Percentiles rank a stretch among this genome's conserved stretches.
These are phyloP conservation scores for Drosophila kanekoi DNA, from an alignment of 2,888 invertebrate species.

Conservation along the genomic window DNA sequence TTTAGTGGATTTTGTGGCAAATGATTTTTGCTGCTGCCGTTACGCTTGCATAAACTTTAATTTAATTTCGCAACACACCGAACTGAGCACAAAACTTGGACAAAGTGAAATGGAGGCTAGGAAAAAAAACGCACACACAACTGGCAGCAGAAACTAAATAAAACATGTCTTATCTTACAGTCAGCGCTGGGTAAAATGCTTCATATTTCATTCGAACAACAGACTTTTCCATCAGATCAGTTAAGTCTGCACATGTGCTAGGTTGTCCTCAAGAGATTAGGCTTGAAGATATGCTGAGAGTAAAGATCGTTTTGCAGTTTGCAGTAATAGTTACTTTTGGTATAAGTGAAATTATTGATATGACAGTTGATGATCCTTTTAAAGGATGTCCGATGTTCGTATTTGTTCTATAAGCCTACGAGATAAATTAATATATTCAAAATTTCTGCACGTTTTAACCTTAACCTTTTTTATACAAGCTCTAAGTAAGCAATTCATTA, in stretches of 20 bases:
- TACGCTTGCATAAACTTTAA: slow-evolving; percentile 81
- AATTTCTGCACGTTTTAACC: too few relatives aligned
- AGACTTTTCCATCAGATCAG: slow-evolving; percentile 15
- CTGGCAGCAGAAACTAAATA: not conserved
- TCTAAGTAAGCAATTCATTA: too few relatives aligned
- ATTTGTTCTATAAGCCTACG: too few relatives aligned
- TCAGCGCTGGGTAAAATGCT: slow-evolving; percentile 5
- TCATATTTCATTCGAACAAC: slow-evolving; percentile 4
- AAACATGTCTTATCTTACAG: slow-evolving; percentile 17
- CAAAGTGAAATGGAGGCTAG: slow-evolving; percentile 1
- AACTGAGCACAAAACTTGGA: slow-evolving; percentile 17
- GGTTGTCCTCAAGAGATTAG: not conserved
- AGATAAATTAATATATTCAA: too few relatives aligned
- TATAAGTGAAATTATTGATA: too few relatives aligned
- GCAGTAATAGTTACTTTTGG: too few relatives aligned
- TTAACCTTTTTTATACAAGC: too few relatives aligned
- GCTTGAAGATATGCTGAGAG: too few relatives aligned
- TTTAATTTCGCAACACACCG: slow-evolving; percentile 66
- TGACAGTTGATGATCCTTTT: too few relatives aligned
- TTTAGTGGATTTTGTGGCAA: slow-evolving; percentile 81
- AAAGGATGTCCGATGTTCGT: too few relatives aligned
- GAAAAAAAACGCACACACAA: not conserved
- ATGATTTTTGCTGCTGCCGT: slow-evolving; percentile 78
- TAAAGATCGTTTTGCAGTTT: not conserved
- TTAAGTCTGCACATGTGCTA: slow-evolving; percentile 26